Evolutionary conservation across 2,113 vertebrate genomes (phyloP), one percentile per base, ranked within the genome.

Genomic region (Epinephelus fuscoguttatus): DNA sequence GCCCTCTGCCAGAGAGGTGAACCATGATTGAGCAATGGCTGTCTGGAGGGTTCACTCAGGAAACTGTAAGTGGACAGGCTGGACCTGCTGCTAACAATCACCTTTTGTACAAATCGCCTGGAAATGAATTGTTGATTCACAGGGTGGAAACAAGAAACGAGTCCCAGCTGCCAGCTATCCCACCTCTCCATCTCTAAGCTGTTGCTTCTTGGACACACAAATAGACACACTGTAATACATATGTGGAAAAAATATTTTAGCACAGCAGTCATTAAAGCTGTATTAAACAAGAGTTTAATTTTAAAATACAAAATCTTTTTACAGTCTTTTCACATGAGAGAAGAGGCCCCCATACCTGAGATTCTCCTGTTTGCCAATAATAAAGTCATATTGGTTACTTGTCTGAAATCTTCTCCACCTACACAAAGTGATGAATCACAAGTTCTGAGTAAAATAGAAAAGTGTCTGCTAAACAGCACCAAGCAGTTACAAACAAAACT

Each of bases 1-100:
- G 92, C 84, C 93, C 91, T 91, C 90, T 90, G 91, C 83, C 92
- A 90, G 71, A 89, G 85, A 91, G 87, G 87, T 91, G 92, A 95
- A 89, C 80, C 53, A 55, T 89, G 90, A 93, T 87, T 93, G 93
- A 93, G 88, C 89, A 88, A 94, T 88, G 91, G 73, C 88, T 90
- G 93, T 93, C 94, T 89, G 86, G 92, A 91, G 94, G 90, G 82
- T 92, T 89, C 88, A 82, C 89, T 89, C 85, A 89, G 88, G 86
- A 88, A 90, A 91, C 90, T 89, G 88, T 90, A 91, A 93, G 91
- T 88, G 76, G 84, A 91, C 88, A 67, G 83, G 88, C 82, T 40
- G 82, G 91, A 88, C 91, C 84, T 75, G 80, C 84, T 76, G 74
- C 78, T 73, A 92, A 93, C 89, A 93, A 92, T 90, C 89, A 84